Base-by-base conservation (phyloP, 1,140 invertebrate species). In the Trichonephila clavipes region DNA sequence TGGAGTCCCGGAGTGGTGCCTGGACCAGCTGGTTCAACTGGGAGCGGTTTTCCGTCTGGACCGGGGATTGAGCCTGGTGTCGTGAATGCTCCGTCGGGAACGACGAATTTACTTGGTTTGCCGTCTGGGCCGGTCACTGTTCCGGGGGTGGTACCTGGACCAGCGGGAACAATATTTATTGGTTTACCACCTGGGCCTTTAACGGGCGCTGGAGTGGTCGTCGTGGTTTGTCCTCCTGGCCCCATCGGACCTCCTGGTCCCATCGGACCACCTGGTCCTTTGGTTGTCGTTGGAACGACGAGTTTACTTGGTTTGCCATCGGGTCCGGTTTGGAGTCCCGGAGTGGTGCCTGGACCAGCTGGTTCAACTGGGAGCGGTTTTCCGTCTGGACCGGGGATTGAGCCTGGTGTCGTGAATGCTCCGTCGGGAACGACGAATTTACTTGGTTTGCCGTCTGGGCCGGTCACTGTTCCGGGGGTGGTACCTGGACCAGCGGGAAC, bases 1-100 rank as follows among this genome's bases (percentile, higher is more conserved):
- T 28, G 59, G 7, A 69, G 58, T 18, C 88, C 88, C 24, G 88
- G 88, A 21, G 88, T 90, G 8, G 88, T 90, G 14, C 88, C 88
- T 18, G 44, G 66, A 8, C 88, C 88, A 8, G 69, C 88, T 19
- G 72, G 66, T 8, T 24, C 59, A 40, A 87, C 85, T 18, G 12
- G 85, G 28, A 90, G 81, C 2, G 88, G 88, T 81, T 81, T 58
- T 24, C 88, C 88, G 61, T 81, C 51, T 18, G 88, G 88, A 19
- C 88, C 88, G 6, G 44, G 40, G 8, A 90, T 90, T 0, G 44
- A 59, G 10, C 88, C 88, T 19, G 66, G 51, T 8, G 66, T 77
- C 16, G 24, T 21, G 18, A 72, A 72, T 16, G 66, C 59, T 10
- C 69, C 69, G 8, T 81, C 14, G 0, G 88, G 88, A 34, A 81